These are phyloP conservation scores for Thunnus thynnus DNA, from an alignment of 2,113 vertebrate species.

Conservation along the genomic window DNA sequence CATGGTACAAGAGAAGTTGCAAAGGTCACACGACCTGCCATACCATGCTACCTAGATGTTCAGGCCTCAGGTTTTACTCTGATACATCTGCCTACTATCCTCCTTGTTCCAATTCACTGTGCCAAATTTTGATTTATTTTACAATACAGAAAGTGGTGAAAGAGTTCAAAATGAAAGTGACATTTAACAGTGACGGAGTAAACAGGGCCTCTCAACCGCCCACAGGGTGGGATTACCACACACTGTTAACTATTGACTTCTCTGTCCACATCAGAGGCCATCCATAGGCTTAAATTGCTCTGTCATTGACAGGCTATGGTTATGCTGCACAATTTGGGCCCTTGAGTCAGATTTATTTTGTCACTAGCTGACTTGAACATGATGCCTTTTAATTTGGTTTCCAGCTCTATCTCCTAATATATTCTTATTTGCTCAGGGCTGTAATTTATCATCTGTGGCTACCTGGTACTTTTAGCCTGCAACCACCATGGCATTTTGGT, in stretches of 20 bases:
- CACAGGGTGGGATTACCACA: slow-evolving; percentile 54
- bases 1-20: background rate
- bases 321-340: slow-evolving; percentile 42
- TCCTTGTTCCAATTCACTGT: background rate
- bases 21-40: background rate
- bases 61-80: background rate
- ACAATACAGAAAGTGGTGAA: background rate
- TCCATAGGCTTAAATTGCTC: slow-evolving; percentile 32
- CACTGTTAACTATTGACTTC: slow-evolving; percentile 64
- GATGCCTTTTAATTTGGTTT: slow-evolving; percentile 72
- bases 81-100: slow-evolving; percentile 2
- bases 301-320: slow-evolving; percentile 58
- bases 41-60: background rate
- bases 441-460: slow-evolving; percentile 69
- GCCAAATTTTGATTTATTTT: background rate
- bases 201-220: slow-evolving; percentile 40
- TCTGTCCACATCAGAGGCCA: slow-evolving; percentile 61
- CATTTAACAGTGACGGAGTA: slow-evolving; percentile 39
- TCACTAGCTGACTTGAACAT: slow-evolving; percentile 23
- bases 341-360: slow-evolving; percentile 51
- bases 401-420: slow-evolving; percentile 46
- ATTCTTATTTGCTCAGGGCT: slow-evolving; percentile 41
- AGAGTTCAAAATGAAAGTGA: slow-evolving; percentile 47
- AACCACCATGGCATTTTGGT: slow-evolving; percentile 44
- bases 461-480: slow-evolving; percentile 34